Percentiles rank a stretch among this genome's conserved stretches.
These are phyloP conservation scores for Drosophila suboccidentalis DNA, from an alignment of 2,888 invertebrate species.

Conservation along the genomic window DNA sequence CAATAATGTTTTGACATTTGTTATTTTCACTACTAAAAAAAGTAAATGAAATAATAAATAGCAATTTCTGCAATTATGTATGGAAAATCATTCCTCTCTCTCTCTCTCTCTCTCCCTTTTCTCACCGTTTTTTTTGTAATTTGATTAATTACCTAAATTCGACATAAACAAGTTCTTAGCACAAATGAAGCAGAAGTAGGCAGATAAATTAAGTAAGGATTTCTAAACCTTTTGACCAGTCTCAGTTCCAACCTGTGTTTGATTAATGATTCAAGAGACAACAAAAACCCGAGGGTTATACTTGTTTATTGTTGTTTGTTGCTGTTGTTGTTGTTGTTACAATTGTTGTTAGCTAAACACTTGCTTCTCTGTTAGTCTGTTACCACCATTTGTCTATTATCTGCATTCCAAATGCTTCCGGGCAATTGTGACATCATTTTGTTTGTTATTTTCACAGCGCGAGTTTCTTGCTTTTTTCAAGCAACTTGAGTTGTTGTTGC, in stretches of 20 bases:
- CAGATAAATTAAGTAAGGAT: constrained; percentile 44
- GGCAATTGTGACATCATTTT: constrained; percentile 40
- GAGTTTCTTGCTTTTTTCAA: background rate
- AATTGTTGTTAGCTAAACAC: constrained; percentile 54
- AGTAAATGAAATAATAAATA: background rate
- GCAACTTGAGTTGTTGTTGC: background rate
- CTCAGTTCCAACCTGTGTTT: constrained; percentile 3
- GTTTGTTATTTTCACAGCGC: background rate
- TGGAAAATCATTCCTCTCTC: constrained; percentile 40
- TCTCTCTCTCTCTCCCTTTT: background rate
- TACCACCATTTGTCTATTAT: constrained; percentile 4
- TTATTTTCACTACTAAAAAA: too few species aligned
- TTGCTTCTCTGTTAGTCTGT: constrained; percentile 48
- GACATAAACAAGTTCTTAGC: constrained; percentile 73
- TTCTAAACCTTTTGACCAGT: background rate
- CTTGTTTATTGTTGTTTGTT: constrained; percentile 17
- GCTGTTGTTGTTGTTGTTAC: constrained; percentile 31
- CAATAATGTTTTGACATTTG: too few species aligned
- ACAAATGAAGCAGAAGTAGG: constrained; percentile 75
- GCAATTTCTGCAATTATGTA: constrained; percentile 48
- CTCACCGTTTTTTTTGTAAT: constrained; percentile 9
- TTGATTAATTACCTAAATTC: constrained; percentile 71
- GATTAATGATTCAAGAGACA: constrained; percentile 21
- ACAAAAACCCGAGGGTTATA: constrained; percentile 21
- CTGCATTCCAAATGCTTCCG: constrained; percentile 55